Base-by-base conservation (phyloP, 2,888 invertebrate species). In the Gymnosoma rotundatum region DNA sequence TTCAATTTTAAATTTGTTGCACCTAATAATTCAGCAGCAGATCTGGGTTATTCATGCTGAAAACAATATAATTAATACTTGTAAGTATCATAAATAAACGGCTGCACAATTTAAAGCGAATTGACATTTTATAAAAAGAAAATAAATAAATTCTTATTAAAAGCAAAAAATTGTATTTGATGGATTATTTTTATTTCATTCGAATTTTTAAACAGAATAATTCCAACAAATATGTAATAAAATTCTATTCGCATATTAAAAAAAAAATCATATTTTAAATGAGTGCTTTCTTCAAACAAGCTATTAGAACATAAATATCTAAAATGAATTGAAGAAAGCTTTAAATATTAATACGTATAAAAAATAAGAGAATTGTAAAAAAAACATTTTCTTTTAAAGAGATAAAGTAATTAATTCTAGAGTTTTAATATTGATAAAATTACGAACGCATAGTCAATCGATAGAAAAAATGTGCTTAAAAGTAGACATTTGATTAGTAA, bases 401-500 rank as follows among this genome's bases (percentile, higher is more conserved):
- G 4, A 14, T n/a, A 6, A 48, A 14, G 45, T n/a, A 6, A 6
- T 16, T 25, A 14, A 18, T 42, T 61, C 21, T 63, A 45, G 32
- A n/a, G 38, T 14, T 54, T 1, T 12, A 12, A 67, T 64, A 70
- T 69, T 78, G n/a, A n/a, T 74, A 9, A 21, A 42, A 42, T 58
- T 38, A 20, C 12, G 38, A 66, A 45, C 20, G 12, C 32, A 21
- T 16, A 25, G 20, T 5, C n/a, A 45, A 32, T 16, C 32, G 32
- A 7, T 38, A 3, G 14, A 16, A 14, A 42, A 66, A 66, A 75
- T 58, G 21, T 58, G 12, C 25, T 67, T 58, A 58, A 21, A 42
- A 16, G 6, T 45, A 36, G 14, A n/a, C 8, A 75, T 6, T 25
- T 7, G 2, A 42, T 61, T 87, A 87, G 78, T 87, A 89, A 21